phyloP scores from a whole-genome alignment of 1,140 invertebrate genomes.

The Philotrypesis tridentata region DNA sequence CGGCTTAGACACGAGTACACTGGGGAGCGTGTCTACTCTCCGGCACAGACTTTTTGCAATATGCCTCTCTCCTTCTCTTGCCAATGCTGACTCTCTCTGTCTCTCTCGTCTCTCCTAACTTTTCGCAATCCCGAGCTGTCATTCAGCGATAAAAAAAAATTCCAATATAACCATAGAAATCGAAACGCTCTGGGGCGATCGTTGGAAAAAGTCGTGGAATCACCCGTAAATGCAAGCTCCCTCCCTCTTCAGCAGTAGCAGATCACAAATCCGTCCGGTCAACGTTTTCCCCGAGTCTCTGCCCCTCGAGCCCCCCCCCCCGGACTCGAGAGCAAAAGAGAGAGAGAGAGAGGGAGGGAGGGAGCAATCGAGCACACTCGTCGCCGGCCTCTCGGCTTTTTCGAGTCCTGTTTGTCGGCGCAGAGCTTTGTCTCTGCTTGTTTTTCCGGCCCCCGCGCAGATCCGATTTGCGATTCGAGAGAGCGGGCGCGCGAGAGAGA shows the following conservation, averaged over 20 bases:
- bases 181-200: neutral
- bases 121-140: no score
- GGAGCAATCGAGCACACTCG: slow-evolving; percentile 10
- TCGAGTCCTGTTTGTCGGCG: slow-evolving; percentile 24
- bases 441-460: slow-evolving; percentile 47
- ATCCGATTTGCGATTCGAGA: slow-evolving; percentile 64
- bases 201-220: neutral
- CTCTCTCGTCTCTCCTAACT: no score
- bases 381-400: slow-evolving; percentile 9
- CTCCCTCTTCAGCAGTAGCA: neutral
- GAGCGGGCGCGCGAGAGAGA: no score
- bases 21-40: no score
- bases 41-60: no score
- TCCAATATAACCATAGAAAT: neutral
- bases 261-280: neutral
- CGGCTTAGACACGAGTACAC: no score
- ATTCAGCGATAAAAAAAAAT: neutral
- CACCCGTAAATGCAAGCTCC: neutral
- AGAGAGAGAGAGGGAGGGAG: neutral
- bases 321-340: neutral
- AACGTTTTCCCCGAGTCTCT: slow-evolving; percentile 18
- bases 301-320: neutral
- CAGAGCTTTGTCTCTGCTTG: slow-evolving; percentile 20
- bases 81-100: no score
- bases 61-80: no score